Evolutionary conservation across 2,113 vertebrate genomes (phyloP), one percentile per base, ranked within the genome.

Genomic region (Chloroceryle aenea): DNA sequence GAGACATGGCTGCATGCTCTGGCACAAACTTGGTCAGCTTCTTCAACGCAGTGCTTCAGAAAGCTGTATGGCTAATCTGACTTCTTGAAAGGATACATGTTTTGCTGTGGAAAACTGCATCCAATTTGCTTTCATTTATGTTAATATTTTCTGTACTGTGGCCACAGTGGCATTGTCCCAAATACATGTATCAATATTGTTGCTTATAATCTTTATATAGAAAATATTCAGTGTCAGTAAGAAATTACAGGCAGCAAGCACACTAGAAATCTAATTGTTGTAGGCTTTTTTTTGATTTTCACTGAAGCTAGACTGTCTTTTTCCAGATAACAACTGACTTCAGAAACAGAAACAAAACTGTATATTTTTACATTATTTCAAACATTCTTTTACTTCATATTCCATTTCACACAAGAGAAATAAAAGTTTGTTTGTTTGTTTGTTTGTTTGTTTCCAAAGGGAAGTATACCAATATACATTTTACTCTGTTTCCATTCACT

Each of bases 71-170:
- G 38, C 6, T 53, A 10, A 34, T 14, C n/a, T 42, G 14, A 10
- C 29, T 73, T 62, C 45, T 91, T 61, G 45, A 38, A 76, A 64
- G 10, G 13, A 16, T 32, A 3, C 9, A 19, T 53, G 30, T 61
- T 75, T 78, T 89, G 16, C 52, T 87, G 48, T 16, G 47, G 45
- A 75, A 76, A 87, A 40, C 36, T 42, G 10, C 29, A 50, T 47
- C 27, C 21, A 10, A 4, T 62, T 90, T 85, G 9, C 45, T 93
- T 64, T 76, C 22, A 16, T 30, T 4, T 43, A 12, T 0, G 0
- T 63, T 29, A 36, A 9, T 66, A 10, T 40, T 63, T 75, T 62
- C 15, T 14, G 3, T 93, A 23, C 53, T 59, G 12, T 23, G 27
- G 23, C 21, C 45, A 58, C 15, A 52, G 23, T 45, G n/a, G 3